Evolutionary conservation across 2,113 vertebrate genomes (phyloP), one percentile per base, ranked within the genome.

Genomic region (Triplophysa tibetana): DNA sequence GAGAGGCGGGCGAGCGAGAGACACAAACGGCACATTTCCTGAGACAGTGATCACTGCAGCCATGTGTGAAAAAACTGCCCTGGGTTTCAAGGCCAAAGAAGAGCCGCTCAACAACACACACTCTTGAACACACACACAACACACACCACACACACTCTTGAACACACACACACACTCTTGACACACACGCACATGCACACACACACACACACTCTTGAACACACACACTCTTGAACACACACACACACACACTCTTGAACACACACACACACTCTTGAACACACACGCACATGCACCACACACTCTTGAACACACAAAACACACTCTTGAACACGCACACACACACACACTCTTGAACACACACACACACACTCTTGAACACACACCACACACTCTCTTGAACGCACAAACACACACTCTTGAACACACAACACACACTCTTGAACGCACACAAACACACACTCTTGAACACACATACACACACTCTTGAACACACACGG

Each of bases 31-130:
- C 60, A 83, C 78, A 67, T 69, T 38, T 83, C 74, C 74, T 80
- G 66, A 77, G 73, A 60, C 29, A 19, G 78, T 52, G 78, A 83
- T 80, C 82, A 80, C 78, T 60, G 72, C 80, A 81, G 77, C 66
- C 75, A n/a, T 14, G 78, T 82, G 70, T 69, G 70, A 77, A 66
- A 79, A 52, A 75, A 66, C 38, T 17, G 75, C 65, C 21, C 43
- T 74, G 76, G 63, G 67, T 62, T 79, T 80, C 24, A 50, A 41
- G 48, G 64, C 45, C 64, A 45, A 26, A 26, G 83, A 43, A 68
- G 76, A 84, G 56, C 43, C 5, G 43, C 63, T 13, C 38, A 0
- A 41, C 38, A 45, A 11, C 11, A 19, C 33, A 29, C 12, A 63
- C 11, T 14, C 60, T 13, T 2, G 13, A 5, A 26, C 23, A 14